phyloP scores from a whole-genome alignment of 2,888 invertebrate species.

The Strigamia maritima region DNA sequence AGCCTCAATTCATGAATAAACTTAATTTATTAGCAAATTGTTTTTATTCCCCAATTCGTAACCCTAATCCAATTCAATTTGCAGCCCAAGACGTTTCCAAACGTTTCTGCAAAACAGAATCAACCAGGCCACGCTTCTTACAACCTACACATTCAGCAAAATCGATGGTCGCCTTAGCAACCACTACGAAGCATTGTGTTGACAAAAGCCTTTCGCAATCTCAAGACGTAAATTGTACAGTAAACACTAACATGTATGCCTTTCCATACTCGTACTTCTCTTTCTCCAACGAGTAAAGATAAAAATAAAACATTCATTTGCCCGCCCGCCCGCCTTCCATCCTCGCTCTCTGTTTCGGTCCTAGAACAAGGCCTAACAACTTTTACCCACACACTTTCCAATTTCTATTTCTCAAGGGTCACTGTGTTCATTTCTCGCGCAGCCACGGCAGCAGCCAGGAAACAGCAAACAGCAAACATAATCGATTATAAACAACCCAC shows the following conservation, averaged over 20 bases:
- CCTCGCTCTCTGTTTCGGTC: neutral
- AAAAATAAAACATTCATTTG: no score
- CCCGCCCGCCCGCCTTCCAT: no score
- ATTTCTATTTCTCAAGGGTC: neutral
- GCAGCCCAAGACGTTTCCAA: neutral
- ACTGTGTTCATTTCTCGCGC: neutral
- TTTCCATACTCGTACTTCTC: neutral
- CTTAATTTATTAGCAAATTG: conserved; percentile 21
- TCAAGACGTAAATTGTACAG: conserved; percentile 27
- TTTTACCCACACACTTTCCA: neutral
- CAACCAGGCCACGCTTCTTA: conserved; percentile 11
- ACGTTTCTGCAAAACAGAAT: conserved; percentile 23
- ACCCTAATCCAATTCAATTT: conserved; percentile 25
- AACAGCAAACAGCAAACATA: neutral
- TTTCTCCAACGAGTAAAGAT: neutral
- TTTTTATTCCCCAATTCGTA: conserved; percentile 22
- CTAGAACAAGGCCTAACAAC: neutral
- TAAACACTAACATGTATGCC: neutral
- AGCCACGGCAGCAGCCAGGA: no score
- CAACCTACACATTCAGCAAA: conserved; percentile 5
- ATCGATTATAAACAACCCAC: neutral
- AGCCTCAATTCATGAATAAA: neutral
- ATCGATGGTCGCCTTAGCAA: conserved; percentile 3
- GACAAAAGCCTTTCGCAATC: conserved; percentile 17
- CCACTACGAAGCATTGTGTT: conserved; percentile 12